Evolutionary conservation across 2,113 vertebrate genomes (phyloP).

Genomic region (Nothoprocta perdicaria): DNA sequence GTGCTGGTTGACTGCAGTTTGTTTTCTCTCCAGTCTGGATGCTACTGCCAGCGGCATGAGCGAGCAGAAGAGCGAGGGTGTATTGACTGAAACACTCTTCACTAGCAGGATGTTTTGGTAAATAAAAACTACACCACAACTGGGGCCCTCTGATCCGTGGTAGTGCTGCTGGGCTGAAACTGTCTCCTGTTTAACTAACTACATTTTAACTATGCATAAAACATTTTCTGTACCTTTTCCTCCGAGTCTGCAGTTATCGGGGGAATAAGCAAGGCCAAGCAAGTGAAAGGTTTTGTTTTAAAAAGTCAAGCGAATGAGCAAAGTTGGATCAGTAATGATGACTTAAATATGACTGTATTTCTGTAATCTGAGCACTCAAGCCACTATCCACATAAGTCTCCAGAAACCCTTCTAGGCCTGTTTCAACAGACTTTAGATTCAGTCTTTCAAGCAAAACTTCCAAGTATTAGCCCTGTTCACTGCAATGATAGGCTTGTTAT

Average conservation of each 20-base stretch:
- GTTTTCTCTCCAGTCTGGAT: background rate
- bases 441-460: background rate
- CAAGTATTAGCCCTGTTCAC: background rate
- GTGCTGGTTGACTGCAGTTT: background rate
- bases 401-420: background rate
- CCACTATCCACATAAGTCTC: background rate
- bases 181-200: background rate
- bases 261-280: background rate
- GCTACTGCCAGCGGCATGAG: background rate
- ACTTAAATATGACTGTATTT: background rate
- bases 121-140: background rate
- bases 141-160: background rate
- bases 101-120: background rate
- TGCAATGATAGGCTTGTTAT: background rate
- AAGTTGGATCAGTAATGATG: background rate
- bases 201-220: background rate
- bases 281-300: background rate
- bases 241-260: background rate
- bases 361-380: background rate
- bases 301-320: background rate
- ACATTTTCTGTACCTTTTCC: background rate
- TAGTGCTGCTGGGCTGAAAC: background rate
- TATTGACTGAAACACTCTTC: fast-evolving
- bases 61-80: background rate
- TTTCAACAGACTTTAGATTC: background rate